Percentiles rank a stretch among this genome's conserved stretches.
Conservation (phyloP, 2,113 vertebrate species). For the Varanus komodoensis region DNA sequence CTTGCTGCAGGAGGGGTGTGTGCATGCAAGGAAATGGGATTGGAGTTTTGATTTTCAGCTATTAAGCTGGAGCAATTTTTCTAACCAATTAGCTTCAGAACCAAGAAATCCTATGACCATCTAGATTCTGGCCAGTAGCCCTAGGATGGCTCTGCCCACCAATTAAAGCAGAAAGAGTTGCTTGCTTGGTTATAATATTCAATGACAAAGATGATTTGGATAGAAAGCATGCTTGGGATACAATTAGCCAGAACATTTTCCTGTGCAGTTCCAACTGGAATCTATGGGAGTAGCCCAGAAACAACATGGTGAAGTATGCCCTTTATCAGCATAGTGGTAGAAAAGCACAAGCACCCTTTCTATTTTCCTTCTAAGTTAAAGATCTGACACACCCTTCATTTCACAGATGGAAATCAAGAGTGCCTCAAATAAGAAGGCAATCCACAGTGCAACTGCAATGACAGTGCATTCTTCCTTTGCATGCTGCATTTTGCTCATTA, state of each 20-base stretch:
- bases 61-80: too few relatives aligned
- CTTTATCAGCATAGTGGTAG: neutral
- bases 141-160: neutral
- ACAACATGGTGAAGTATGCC: neutral
- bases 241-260: neutral
- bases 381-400: neutral
- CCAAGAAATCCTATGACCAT: too few relatives aligned
- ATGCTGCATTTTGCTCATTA: constrained; percentile 40
- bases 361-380: neutral
- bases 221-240: neutral
- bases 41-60: too few relatives aligned
- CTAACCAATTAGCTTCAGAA: too few relatives aligned
- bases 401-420: neutral
- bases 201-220: neutral
- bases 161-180: neutral
- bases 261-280: neutral
- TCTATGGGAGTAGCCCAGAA: neutral
- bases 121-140: neutral
- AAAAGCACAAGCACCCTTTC: too few relatives aligned
- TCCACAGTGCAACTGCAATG: neutral
- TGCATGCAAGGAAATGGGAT: too few relatives aligned
- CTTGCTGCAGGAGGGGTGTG: too few relatives aligned
- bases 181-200: neutral
- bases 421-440: neutral
- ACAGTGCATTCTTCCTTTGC: constrained; percentile 22